Percentiles rank a stretch among this genome's conserved stretches.
Conservation (phyloP, 2,888 invertebrate genomes). For the Helicoverpa assulta region DNA sequence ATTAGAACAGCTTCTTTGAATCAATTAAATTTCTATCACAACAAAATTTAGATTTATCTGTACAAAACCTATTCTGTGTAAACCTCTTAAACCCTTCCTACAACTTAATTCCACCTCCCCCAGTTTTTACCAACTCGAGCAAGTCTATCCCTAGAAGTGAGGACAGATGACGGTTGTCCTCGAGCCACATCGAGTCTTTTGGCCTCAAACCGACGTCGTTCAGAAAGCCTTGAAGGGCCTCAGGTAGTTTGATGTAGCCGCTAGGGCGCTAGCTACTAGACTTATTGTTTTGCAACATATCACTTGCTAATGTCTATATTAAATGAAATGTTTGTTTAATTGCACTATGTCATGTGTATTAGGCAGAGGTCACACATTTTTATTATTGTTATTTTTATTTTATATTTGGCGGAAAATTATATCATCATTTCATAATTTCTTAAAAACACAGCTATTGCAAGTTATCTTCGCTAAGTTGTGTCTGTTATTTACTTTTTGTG, state of each 20-base stretch:
- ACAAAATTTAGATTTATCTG: background rate
- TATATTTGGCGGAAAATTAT: background rate
- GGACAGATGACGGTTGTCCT: conserved; percentile 85
- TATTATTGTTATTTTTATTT: background rate
- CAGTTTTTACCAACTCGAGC: conserved; percentile 91
- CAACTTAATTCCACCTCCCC: conserved; percentile 53
- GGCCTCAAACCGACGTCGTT: conserved; percentile 87
- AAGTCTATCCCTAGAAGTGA: conserved; percentile 91
- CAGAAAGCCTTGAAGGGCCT: conserved; percentile 91
- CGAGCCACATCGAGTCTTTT: conserved; percentile 85
- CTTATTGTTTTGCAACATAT: conserved; percentile 14
- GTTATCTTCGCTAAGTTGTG: background rate
- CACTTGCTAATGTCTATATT: conserved; percentile 12
- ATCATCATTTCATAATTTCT: background rate
- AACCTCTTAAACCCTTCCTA: background rate
- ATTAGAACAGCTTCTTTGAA: background rate
- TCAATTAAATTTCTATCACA: background rate
- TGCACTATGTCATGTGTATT: conserved; percentile 26
- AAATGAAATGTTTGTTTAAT: conserved; percentile 10
- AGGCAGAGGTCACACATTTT: background rate
- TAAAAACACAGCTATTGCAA: background rate
- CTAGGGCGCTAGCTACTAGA: conserved; percentile 44
- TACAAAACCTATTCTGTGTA: background rate
- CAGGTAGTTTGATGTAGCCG: conserved; percentile 78
- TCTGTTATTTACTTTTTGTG: background rate